A percentile compares a stretch with the other conserved stretches of the same genome.
Evolutionary conservation across 2,888 invertebrate genomes (phyloP).

Genomic region (Lepidochitona cinerea): DNA sequence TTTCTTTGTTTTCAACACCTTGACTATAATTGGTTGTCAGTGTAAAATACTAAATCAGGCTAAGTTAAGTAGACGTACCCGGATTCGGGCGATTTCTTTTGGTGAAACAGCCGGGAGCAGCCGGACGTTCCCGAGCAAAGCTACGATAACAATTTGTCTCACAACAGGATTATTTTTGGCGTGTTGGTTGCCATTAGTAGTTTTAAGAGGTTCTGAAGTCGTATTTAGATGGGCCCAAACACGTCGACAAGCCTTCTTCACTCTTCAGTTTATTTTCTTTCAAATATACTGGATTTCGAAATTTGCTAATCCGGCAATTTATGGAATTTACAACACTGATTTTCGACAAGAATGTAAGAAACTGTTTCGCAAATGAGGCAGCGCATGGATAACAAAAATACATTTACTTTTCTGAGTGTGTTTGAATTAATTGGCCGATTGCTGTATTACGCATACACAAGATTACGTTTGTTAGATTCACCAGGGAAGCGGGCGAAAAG

Average conservation of each 20-base stretch:
- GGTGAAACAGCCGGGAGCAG: not conserved
- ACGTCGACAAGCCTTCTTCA: not conserved
- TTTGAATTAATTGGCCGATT: too few relatives aligned
- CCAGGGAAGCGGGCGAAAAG: too few relatives aligned
- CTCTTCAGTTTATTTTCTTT: too few relatives aligned
- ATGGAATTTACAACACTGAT: too few relatives aligned
- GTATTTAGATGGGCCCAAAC: not conserved
- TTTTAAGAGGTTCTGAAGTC: not conserved
- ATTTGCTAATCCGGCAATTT: too few relatives aligned
- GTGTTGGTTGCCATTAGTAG: not conserved
- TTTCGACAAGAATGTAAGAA: too few relatives aligned
- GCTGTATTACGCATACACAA: too few relatives aligned
- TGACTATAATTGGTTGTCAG: not conserved
- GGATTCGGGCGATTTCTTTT: not conserved
- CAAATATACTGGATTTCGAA: too few relatives aligned
- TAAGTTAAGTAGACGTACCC: not conserved
- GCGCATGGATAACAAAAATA: too few relatives aligned
- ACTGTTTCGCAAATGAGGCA: too few relatives aligned
- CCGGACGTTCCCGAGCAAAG: not conserved
- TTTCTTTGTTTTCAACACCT: not conserved
- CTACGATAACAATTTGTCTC: not conserved
- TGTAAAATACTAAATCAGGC: not conserved
- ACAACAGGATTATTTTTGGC: not conserved
- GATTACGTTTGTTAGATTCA: too few relatives aligned
- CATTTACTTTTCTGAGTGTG: too few relatives aligned